Base-by-base conservation (phyloP, 2,797 vertebrate genomes). In the Labeo calbasu region DNA sequence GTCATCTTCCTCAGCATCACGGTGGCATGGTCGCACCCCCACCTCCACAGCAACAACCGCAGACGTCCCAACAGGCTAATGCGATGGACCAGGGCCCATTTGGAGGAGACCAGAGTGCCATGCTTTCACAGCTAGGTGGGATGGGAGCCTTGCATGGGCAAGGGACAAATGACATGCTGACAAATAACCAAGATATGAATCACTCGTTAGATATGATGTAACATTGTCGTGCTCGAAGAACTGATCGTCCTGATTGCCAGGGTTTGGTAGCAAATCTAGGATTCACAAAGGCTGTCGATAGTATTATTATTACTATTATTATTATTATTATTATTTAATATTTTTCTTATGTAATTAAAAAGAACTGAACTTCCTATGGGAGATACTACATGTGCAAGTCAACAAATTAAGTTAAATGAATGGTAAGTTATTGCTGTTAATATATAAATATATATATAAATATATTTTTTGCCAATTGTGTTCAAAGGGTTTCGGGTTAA, bases 251-350 rank as follows among this genome's bases (percentile, higher is more conserved):
- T 86, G 53, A 53, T 90, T 40, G 51, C 73, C 92, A 94, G 87
- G 88, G 92, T 92, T 93, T 91, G 92, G 93, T 91, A 90, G 92
- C 91, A 92, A 91, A 88, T 94, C 93, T 92, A 93, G 92, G 94
- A 92, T 92, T 94, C 93, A 86, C 88, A 81, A 85, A 87, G 87
- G 81, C 72, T 78, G 73, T 90, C 55, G 92, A 93, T 93, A 96
- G 96, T 98, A 96, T 94, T 95, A 91, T 94, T 95, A 91, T 94
- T 95, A 97, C 25, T 63, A 61, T 4, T 61, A 98, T 97, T 97
- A 96, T 96, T 98, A 96, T 94, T 95, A 91, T 94, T 95, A 98
- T 94, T 95, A 98, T 98, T 98, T 97, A 96, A 97, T 97, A 96
- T 97, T 98, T 98, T 97, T 97, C 91, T 94, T 93, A 94, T 92